Percentiles rank a stretch among this genome's conserved stretches.
phyloP scores from a whole-genome alignment of 2,113 vertebrate genomes.

The Pelecanus crispus region DNA sequence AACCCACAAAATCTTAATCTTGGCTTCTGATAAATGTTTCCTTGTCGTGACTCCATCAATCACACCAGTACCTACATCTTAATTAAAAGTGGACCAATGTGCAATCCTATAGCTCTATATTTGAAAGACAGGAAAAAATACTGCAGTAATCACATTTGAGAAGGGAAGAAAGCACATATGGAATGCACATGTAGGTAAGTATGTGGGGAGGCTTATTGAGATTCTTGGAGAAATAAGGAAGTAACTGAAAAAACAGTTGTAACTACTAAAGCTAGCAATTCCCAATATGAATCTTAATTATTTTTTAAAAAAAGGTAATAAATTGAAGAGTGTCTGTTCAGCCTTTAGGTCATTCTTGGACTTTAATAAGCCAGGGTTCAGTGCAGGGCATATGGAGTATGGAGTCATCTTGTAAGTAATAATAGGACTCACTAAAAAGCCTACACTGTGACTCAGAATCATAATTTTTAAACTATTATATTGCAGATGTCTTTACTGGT shows the following conservation, averaged over 20 bases:
- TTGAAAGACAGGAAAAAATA: neutral
- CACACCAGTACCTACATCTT: neutral
- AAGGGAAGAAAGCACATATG: constrained; percentile 20
- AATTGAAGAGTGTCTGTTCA: neutral
- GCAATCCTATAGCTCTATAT: neutral
- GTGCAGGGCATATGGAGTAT: neutral
- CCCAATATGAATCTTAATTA: neutral
- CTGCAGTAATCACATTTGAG: neutral
- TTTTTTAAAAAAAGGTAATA: neutral
- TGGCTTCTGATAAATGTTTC: neutral
- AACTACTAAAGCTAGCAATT: neutral
- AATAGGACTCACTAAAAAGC: neutral
- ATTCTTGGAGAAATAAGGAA: constrained; percentile 1
- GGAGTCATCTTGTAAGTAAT: neutral
- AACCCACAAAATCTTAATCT: neutral
- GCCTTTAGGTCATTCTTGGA: neutral
- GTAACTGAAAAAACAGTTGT: neutral
- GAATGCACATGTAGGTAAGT: constrained; percentile 29
- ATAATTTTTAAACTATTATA: neutral
- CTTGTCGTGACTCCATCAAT: neutral
- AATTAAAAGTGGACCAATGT: neutral
- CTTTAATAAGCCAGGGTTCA: neutral
- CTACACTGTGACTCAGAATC: neutral
- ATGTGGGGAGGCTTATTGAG: neutral
- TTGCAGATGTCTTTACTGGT: neutral